phyloP scores from a whole-genome alignment of 2,113 vertebrate species.

The Crypturellus undulatus region DNA sequence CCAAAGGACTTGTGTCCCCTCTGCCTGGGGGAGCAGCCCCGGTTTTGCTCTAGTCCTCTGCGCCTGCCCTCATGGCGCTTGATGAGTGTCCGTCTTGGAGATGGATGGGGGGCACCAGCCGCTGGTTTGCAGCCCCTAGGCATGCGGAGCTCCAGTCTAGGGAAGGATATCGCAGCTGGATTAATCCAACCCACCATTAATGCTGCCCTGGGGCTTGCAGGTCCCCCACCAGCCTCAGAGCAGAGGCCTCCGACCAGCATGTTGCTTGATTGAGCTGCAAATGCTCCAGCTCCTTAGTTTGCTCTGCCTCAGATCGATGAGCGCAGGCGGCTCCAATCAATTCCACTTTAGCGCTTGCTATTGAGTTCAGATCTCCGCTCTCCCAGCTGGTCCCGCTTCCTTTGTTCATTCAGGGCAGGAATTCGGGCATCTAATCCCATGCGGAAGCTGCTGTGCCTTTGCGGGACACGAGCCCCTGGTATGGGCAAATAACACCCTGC shows the following conservation, averaged over 20 bases:
- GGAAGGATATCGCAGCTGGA: background rate
- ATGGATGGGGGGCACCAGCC: background rate
- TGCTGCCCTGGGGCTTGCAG: background rate
- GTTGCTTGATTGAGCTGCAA: conserved; percentile 43
- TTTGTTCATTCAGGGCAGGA: background rate
- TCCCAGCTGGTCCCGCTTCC: background rate
- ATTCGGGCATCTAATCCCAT: background rate
- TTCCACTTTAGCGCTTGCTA: conserved; percentile 39
- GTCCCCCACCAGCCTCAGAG: background rate
- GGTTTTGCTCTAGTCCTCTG: background rate
- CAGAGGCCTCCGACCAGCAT: background rate
- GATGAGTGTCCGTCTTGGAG: conserved; percentile 16
- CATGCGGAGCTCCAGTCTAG: background rate
- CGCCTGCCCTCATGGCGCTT: background rate
- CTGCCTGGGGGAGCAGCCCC: background rate
- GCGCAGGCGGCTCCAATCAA: conserved; percentile 24
- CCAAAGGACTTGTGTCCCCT: background rate
- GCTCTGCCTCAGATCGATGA: conserved; percentile 36
- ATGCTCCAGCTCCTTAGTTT: conserved; percentile 17
- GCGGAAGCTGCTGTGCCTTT: background rate
- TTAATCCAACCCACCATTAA: conserved; percentile 48
- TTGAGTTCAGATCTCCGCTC: background rate
- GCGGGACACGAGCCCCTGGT: background rate
- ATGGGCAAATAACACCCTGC: background rate
- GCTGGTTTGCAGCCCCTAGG: background rate